Evolutionary conservation across 2,888 invertebrate species (phyloP).

Genomic region (Diarsia brunnea): DNA sequence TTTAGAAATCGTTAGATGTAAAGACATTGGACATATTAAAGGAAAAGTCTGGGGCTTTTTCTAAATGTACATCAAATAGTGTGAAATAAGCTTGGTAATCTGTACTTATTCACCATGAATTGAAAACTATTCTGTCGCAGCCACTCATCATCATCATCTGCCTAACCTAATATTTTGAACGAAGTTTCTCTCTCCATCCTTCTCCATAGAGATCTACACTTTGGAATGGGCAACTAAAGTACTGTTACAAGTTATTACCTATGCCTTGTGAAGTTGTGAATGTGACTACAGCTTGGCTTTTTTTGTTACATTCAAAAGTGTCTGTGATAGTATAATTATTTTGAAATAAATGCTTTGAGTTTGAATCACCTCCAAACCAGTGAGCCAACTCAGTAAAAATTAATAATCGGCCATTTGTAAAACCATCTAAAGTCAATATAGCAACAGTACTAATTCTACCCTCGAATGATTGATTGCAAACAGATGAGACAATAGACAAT

Average conservation of each 20-base stretch:
- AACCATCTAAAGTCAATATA: slow-evolving; percentile 16
- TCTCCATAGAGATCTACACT: too few relatives aligned
- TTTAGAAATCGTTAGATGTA: not conserved
- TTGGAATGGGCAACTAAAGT: too few relatives aligned
- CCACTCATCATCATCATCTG: not conserved
- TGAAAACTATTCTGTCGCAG: not conserved
- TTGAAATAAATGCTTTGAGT: too few relatives aligned
- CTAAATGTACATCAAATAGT: not conserved
- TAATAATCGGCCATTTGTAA: not conserved
- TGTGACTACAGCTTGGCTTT: too few relatives aligned
- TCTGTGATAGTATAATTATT: too few relatives aligned
- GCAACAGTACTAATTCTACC: slow-evolving; percentile 26
- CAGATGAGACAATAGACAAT: slow-evolving; percentile 14
- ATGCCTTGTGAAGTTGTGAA: too few relatives aligned
- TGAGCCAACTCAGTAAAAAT: not conserved
- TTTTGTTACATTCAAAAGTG: too few relatives aligned
- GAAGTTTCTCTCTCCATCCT: too few relatives aligned
- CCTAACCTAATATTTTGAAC: too few relatives aligned
- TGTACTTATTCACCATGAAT: too few relatives aligned
- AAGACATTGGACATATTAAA: too few relatives aligned
- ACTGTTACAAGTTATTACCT: too few relatives aligned
- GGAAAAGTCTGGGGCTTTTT: not conserved
- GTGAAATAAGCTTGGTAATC: not conserved
- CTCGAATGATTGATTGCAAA: slow-evolving; percentile 52
- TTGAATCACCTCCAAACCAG: not conserved